Conservation (phyloP, 2,888 invertebrate genomes). For the Orthonevra nobilis region DNA sequence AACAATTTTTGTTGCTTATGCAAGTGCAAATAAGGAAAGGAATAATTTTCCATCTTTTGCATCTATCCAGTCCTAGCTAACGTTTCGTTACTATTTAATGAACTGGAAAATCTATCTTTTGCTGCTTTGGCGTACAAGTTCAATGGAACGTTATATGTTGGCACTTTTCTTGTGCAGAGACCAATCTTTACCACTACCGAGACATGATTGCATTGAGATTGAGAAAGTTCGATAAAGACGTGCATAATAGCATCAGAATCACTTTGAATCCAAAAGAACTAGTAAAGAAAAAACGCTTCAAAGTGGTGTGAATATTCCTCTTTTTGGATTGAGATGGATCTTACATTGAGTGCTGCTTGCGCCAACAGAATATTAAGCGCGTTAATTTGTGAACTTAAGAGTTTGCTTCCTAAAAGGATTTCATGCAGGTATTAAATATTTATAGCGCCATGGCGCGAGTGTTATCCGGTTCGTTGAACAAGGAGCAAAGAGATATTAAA, state of each 20-base stretch:
- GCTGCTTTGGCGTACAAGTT: conserved; percentile 50
- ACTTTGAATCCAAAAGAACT: conserved; percentile 59
- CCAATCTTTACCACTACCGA: conserved; percentile 52
- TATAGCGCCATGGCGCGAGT: too few species aligned
- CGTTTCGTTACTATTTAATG: conserved; percentile 65
- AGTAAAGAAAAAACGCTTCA: background rate
- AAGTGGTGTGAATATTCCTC: conserved; percentile 28
- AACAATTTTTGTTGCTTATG: conserved; percentile 46
- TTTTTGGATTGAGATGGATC: conserved; percentile 19
- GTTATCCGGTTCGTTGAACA: too few species aligned
- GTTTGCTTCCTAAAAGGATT: conserved; percentile 25
- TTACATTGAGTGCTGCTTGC: conserved; percentile 24
- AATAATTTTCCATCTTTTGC: conserved; percentile 67
- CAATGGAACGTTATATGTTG: conserved; percentile 53
- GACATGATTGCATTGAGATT: conserved; percentile 58
- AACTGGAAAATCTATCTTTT: conserved; percentile 61
- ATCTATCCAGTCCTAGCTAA: background rate
- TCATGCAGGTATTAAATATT: conserved; percentile 23
- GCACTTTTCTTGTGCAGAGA: conserved; percentile 31
- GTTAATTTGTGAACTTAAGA: conserved; percentile 54
- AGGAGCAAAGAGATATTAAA: too few species aligned
- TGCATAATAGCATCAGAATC: conserved; percentile 61
- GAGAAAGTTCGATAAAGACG: conserved; percentile 60
- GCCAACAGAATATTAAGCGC: conserved; percentile 45
- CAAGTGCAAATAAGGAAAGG: conserved; percentile 30